Base-by-base conservation (phyloP, 2,888 invertebrate species). In the Apamea sordens region DNA sequence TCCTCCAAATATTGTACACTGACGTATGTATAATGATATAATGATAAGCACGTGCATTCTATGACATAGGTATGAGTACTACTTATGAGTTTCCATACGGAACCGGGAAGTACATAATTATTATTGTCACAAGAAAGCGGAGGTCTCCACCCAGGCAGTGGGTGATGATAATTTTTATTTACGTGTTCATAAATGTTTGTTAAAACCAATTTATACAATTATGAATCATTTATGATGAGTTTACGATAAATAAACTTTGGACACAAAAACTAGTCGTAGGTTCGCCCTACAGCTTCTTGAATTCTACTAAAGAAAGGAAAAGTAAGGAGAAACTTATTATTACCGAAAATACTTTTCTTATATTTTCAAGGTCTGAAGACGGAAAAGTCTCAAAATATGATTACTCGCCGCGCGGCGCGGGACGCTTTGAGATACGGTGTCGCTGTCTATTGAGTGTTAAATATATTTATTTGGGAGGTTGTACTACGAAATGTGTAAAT, bases 401-500 rank as follows among this genome's bases (percentile, higher is more conserved):
- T 36, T 5, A 75, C 10, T 6, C 1, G 18, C 18, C 44, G 61
- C 28, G 36, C 7, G 28, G 36, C 36, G 61, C 8, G 36, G 2
- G 11, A 28, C 67, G 61, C 56, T 50, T 63, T 18, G 73, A 73
- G 28, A 41, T 44, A 21, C 24, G 64, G 73, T 47, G 32, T 28
- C n/a, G 18, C 44, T 47, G 44, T n/a, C 36, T 47, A 47, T 56
- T 76, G 61, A 69, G 28, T 69, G 21, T 6, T n/a, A 36, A 67
- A 81, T 53, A 64, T 56, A 56, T 24, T 64, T 56, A 15, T 70
- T 53, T 70, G 15, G n/a, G 21, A 36, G 21, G 21, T n/a, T 64
- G 47, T 50, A 56, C 50, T 64, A 64, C 13, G 6, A 82, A 61
- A 75, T 69, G 28, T 64, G 69, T 83, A 64, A 77, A 50, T 83